phyloP scores from a whole-genome alignment of 92 coral and sea anemone genomes.

The Parazoanthus swiftii region DNA sequence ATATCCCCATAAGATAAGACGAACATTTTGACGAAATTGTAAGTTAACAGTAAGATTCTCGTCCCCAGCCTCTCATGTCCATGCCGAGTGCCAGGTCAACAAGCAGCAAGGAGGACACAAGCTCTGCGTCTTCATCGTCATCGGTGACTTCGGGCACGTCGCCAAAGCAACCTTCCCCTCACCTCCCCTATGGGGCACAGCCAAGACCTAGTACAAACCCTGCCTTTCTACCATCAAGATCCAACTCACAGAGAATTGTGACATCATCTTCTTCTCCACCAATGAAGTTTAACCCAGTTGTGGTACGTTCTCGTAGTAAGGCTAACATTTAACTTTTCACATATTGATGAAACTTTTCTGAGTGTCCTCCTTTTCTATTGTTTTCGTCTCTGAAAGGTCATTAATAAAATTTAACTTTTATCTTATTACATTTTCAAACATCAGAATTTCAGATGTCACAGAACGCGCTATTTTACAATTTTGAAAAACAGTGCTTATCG shows the following conservation, averaged over 20 bases:
- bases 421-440: neutral
- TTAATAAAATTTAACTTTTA: neutral
- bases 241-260: slow-evolving; percentile 72
- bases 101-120: slow-evolving; percentile 46
- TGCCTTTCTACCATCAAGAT: slow-evolving; percentile 44
- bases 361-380: too few relatives aligned
- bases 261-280: slow-evolving; percentile 88
- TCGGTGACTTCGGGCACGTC: slow-evolving; percentile 52
- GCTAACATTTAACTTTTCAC: neutral
- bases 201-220: slow-evolving; percentile 44
- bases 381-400: neutral
- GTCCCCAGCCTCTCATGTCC: slow-evolving; percentile 79
- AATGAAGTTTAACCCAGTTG: slow-evolving; percentile 93
- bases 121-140: slow-evolving; percentile 26
- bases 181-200: slow-evolving; percentile 48
- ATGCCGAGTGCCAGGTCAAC: slow-evolving; percentile 92
- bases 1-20: too few relatives aligned
- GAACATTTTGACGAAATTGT: too few relatives aligned
- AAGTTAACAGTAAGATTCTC: neutral
- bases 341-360: neutral
- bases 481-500: neutral
- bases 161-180: slow-evolving; percentile 39
- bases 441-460: neutral
- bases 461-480: neutral
- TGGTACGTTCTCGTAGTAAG: slow-evolving; percentile 52